A percentile compares a stretch with the other conserved stretches of the same genome.
phyloP scores from a whole-genome alignment of 2,888 invertebrate species.

The Electrophaes corylata region DNA sequence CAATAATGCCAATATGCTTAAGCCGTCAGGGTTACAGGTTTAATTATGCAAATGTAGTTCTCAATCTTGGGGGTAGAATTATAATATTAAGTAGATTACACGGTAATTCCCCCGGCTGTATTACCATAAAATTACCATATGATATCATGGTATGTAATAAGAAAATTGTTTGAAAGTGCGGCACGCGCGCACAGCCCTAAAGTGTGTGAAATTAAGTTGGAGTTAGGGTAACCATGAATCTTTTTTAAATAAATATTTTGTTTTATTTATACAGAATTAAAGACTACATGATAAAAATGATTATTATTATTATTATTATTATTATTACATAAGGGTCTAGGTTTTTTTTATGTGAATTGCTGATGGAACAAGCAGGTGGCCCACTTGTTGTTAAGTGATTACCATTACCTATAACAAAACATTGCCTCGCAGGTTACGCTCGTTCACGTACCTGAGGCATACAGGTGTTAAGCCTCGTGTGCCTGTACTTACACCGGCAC shows the following conservation, averaged over 20 bases:
- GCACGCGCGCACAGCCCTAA: conserved; percentile 38
- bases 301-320: too few relatives aligned
- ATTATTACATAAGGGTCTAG: too few relatives aligned
- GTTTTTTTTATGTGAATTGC: too few relatives aligned
- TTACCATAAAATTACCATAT: conserved; percentile 43
- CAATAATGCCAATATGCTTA: conserved; percentile 11
- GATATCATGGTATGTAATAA: conserved; percentile 39
- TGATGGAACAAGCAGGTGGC: too few relatives aligned
- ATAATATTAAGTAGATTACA: conserved; percentile 42
- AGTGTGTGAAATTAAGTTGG: conserved; percentile 33
- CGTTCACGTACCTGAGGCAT: too few relatives aligned
- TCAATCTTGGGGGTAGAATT: conserved; percentile 33
- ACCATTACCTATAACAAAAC: too few relatives aligned
- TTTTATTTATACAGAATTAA: not conserved
- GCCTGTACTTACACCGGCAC: too few relatives aligned
- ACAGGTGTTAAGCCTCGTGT: too few relatives aligned
- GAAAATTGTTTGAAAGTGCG: conserved; percentile 38
- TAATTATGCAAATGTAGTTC: conserved; percentile 35
- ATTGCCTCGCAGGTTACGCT: too few relatives aligned
- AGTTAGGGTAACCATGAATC: conserved; percentile 16
- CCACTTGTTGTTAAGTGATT: too few relatives aligned
- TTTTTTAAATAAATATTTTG: not conserved
- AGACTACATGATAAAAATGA: too few relatives aligned
- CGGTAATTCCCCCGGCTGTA: conserved; percentile 34
- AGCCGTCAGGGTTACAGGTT: conserved; percentile 17